Percentiles rank a stretch among this genome's conserved stretches.
Evolutionary conservation across 2,797 vertebrate genomes (phyloP).

Genomic region (Bradypodion pumilum): DNA sequence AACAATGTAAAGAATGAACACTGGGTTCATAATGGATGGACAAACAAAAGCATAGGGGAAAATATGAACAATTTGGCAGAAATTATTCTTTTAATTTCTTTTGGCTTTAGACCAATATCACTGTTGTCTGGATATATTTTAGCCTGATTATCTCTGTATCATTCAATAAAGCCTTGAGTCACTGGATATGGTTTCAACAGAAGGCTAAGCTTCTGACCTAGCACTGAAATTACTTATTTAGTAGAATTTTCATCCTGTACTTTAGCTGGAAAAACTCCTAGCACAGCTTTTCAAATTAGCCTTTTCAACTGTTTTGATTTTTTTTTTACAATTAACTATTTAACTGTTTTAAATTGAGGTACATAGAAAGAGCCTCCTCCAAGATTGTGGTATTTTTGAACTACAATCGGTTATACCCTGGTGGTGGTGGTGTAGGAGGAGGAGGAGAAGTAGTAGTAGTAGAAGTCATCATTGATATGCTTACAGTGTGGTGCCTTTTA

Average conservation of each 20-base stretch:
- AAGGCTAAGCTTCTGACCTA: not conserved
- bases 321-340: not conserved
- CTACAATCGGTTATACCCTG: too few relatives aligned
- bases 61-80: not conserved
- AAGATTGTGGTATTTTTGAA: too few relatives aligned
- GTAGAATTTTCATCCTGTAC: not conserved
- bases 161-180: not conserved
- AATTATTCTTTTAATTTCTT: not conserved
- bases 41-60: not conserved
- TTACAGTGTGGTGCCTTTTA: not conserved
- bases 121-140: not conserved
- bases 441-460: too few relatives aligned
- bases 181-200: constrained; percentile 15
- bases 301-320: not conserved
- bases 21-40: not conserved
- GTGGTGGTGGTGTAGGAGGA: too few relatives aligned
- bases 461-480: rapidly evolving
- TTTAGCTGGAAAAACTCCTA: not conserved
- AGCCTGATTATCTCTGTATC: not conserved
- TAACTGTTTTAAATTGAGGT: not conserved
- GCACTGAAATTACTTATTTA: rapidly evolving
- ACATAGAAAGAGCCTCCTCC: too few relatives aligned
- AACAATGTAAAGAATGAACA: not conserved
- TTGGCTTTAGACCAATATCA: not conserved
- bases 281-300: not conserved